Conservation (phyloP, 2,797 vertebrate species). For the Enteromius treurensis region DNA sequence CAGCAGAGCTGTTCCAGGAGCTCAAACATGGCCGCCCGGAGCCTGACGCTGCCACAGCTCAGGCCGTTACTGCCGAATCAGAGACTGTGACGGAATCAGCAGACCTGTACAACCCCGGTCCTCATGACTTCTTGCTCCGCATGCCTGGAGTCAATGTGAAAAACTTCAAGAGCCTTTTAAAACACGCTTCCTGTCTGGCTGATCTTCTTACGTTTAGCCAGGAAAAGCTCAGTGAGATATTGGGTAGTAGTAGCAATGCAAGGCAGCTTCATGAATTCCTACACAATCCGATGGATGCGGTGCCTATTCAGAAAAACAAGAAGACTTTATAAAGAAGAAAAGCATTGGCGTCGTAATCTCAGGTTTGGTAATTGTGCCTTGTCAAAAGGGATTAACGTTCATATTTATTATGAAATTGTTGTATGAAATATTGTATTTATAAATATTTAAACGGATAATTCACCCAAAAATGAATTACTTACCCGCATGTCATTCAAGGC, state of each 20-base stretch:
- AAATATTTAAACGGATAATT: slow-evolving; percentile 17
- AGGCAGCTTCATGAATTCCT: slow-evolving; percentile 89
- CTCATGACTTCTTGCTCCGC: slow-evolving; percentile 92
- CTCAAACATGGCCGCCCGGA: slow-evolving; percentile 85
- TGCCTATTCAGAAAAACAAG: slow-evolving; percentile 67
- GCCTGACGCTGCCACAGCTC: slow-evolving; percentile 81
- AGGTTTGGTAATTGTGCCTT: slow-evolving; percentile 20
- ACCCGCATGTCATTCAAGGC: background rate
- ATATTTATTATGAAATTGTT: slow-evolving; percentile 13
- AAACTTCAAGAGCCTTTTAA: slow-evolving; percentile 85
- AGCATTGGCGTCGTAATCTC: background rate
- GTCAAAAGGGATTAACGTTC: background rate
- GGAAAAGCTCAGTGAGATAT: slow-evolving; percentile 79
- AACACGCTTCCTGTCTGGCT: slow-evolving; percentile 81
- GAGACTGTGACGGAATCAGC: slow-evolving; percentile 84
- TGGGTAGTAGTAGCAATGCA: slow-evolving; percentile 81
- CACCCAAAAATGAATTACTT: background rate
- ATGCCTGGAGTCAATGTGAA: slow-evolving; percentile 93
- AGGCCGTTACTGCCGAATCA: slow-evolving; percentile 87
- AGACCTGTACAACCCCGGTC: slow-evolving; percentile 89
- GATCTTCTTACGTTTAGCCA: slow-evolving; percentile 83
- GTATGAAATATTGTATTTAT: slow-evolving; percentile 13
- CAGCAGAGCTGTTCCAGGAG: slow-evolving; percentile 91
- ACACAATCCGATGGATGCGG: slow-evolving; percentile 76
- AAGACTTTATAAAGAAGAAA: slow-evolving; percentile 10